Conservation (phyloP, 2,888 invertebrate genomes). For the Drosophila mimica region DNA sequence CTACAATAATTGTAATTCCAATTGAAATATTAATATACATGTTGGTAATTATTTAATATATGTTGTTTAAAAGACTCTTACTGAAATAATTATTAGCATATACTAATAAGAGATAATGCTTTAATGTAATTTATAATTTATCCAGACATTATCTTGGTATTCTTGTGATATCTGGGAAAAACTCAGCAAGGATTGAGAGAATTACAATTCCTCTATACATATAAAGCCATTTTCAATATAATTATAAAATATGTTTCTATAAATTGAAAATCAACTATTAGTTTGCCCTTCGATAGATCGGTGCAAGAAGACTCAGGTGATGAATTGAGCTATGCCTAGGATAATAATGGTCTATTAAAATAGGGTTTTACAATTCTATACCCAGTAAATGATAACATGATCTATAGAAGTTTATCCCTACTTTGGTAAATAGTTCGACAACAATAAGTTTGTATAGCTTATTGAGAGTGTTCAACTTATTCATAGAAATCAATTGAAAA, state of each 20-base stretch:
- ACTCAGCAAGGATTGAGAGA: background rate
- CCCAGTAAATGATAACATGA: background rate
- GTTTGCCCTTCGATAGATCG: background rate
- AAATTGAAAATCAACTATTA: background rate
- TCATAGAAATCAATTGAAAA: background rate
- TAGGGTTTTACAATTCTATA: background rate
- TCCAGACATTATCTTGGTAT: background rate
- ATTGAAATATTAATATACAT: background rate
- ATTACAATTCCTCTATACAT: background rate
- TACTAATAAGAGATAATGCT: background rate
- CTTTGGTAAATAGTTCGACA: background rate
- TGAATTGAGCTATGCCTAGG: background rate
- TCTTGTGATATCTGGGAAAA: background rate
- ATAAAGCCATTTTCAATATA: background rate
- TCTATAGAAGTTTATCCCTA: accelerated
- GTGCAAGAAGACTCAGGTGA: background rate
- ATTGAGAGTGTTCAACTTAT: background rate
- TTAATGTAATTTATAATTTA: background rate
- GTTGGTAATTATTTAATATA: background rate
- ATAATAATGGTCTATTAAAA: background rate
- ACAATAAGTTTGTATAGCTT: background rate
- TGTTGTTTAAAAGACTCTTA: background rate
- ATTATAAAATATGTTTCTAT: background rate
- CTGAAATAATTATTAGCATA: background rate
- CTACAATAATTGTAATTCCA: background rate